These are phyloP conservation scores for Monochamus alternatus DNA, from an alignment of 2,888 invertebrate genomes.

Conservation along the genomic window DNA sequence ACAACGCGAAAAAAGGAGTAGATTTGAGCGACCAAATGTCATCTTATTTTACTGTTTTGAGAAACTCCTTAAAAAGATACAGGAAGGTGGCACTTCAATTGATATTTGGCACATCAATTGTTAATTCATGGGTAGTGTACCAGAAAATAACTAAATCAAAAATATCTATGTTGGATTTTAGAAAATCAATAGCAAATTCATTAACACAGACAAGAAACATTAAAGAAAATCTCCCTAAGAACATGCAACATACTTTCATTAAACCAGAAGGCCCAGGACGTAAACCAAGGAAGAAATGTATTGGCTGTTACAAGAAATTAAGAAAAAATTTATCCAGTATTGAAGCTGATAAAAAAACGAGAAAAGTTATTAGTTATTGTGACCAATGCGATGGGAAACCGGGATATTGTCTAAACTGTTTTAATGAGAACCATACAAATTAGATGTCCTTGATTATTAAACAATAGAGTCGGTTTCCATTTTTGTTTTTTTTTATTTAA, in stretches of 20 bases:
- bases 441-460: too few species aligned
- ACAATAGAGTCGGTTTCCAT: too few species aligned
- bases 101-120: background rate
- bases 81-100: background rate
- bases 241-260: background rate
- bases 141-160: background rate
- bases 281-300: too few species aligned
- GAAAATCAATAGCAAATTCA: background rate
- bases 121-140: conserved; percentile 4
- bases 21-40: conserved; percentile 10
- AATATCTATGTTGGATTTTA: background rate
- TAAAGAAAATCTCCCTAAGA: background rate
- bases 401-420: conserved; percentile 5
- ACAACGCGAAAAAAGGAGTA: background rate
- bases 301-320: too few species aligned
- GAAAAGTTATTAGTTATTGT: background rate
- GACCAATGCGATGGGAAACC: background rate
- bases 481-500: too few species aligned
- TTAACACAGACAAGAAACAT: background rate
- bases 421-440: background rate
- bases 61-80: background rate
- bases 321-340: too few species aligned
- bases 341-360: too few species aligned
- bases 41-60: background rate
- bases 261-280: background rate